Base-by-base conservation (phyloP, 1,140 invertebrate species). In the Eurosta solidaginis region DNA sequence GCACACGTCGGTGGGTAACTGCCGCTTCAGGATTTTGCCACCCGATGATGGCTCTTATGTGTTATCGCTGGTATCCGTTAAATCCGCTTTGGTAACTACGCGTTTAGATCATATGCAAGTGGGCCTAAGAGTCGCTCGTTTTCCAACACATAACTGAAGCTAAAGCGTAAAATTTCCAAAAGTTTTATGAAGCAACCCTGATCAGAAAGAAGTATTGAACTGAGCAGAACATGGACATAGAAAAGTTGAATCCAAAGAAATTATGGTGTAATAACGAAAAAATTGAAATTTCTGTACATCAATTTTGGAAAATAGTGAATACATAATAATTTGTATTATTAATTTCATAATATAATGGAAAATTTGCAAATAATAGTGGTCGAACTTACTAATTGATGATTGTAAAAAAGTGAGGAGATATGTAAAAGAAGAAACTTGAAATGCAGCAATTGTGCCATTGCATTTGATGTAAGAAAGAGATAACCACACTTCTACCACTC, bases 181-280 rank as follows among this genome's bases (percentile, higher is more conserved):
- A 42, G n/a, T 68, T 68, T 68, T 29, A 2, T 9, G 40, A 36
- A 68, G 59, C 33, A 68, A 68, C 59, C 59, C 59, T 42, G 59
- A n/a, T 68, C 59, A 68, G 17, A 68, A 42, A n/a, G n/a, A n/a
- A 68, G 59, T 68, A 68, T 68, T 68, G 59, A 63, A n/a, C 40
- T 7, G 59, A 68, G 33, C 17, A 68, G 59, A 68, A 68, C 59
- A 68, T 68, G 59, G 33, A 40, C 59, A 20, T 20, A 22, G 17
- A 68, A 68, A 68, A 68, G 17, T 68, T 9, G 12, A n/a, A n/a
- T 40, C 22, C 59, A 36, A 9, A 20, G 9, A 36, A 68, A 68
- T 12, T 29, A 68, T 20, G 59, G 9, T 42, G 22, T 40, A 68
- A n/a, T 40, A n/a, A 17, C 2, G 0, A 40, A 17, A 36, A 22